These are phyloP conservation scores for Heliconius aoede DNA, from an alignment of 2,888 invertebrate species.

Conservation along the genomic window DNA sequence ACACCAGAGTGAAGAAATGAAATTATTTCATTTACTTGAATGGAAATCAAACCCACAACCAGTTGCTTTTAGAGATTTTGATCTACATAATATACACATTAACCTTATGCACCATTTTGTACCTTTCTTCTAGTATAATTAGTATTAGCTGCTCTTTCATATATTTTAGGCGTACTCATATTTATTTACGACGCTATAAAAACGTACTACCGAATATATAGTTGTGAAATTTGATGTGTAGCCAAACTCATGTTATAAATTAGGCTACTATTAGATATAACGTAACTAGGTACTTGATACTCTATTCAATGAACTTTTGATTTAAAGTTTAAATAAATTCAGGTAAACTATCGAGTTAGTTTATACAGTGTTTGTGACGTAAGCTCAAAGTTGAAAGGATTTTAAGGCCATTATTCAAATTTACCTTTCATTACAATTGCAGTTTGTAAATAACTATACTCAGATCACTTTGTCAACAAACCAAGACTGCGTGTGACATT, in stretches of 20 bases:
- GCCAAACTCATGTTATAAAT: conserved; percentile 20
- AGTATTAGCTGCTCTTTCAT: background rate
- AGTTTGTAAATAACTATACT: background rate
- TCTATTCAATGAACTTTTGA: background rate
- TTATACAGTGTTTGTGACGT: conserved; percentile 1
- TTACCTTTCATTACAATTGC: conserved; percentile 1
- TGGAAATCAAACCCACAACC: too few species aligned
- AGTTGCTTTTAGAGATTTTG: too few species aligned
- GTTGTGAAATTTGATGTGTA: conserved; percentile 29
- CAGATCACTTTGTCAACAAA: background rate
- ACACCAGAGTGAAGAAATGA: too few species aligned
- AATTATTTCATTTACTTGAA: too few species aligned
- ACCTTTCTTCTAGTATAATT: conserved; percentile 1
- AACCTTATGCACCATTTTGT: background rate
- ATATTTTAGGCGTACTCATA: conserved; percentile 28
- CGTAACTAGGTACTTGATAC: background rate
- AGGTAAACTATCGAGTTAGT: background rate
- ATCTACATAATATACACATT: background rate
- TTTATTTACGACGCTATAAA: conserved; percentile 25
- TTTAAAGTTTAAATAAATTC: conserved; percentile 2
- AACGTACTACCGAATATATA: conserved; percentile 15
- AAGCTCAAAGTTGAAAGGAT: conserved; percentile 17
- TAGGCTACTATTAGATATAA: background rate
- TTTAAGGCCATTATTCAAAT: background rate
- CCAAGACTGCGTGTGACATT: background rate